These are phyloP conservation scores for Spodoptera picta DNA, from an alignment of 2,888 invertebrate species.

Conservation along the genomic window DNA sequence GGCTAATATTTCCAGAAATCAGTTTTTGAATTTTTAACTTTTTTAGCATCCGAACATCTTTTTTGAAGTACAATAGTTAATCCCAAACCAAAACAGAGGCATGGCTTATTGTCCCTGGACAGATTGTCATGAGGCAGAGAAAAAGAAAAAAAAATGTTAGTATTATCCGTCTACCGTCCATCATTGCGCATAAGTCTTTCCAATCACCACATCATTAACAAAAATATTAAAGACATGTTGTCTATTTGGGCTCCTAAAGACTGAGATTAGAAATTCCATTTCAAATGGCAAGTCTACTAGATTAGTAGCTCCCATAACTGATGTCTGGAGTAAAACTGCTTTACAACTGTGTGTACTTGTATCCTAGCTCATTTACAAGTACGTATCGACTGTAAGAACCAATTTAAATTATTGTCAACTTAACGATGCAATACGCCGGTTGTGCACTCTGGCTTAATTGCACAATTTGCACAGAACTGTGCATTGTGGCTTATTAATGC, in stretches of 20 bases:
- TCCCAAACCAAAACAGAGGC: too few species aligned
- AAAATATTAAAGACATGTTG: too few species aligned
- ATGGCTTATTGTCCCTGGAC: too few species aligned
- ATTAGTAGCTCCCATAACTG: constrained; percentile 35
- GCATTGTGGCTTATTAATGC: constrained; percentile 55
- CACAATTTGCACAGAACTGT: constrained; percentile 56
- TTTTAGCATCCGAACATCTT: too few species aligned
- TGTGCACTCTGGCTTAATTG: constrained; percentile 56
- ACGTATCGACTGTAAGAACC: constrained; percentile 59
- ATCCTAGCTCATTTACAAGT: constrained; percentile 56
- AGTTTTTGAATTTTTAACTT: too few species aligned
- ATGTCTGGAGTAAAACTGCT: constrained; percentile 54
- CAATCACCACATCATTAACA: too few species aligned
- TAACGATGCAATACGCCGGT: constrained; percentile 55
- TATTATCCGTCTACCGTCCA: too few species aligned
- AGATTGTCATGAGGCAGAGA: too few species aligned
- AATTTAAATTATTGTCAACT: constrained; percentile 70
- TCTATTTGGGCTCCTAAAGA: not conserved
- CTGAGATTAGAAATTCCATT: not conserved
- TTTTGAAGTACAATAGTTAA: too few species aligned
- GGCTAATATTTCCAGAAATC: not conserved
- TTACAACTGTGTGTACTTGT: constrained; percentile 55
- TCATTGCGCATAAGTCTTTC: too few species aligned
- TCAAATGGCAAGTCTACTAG: constrained; percentile 3
- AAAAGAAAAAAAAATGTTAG: too few species aligned